These are phyloP conservation scores for Meteorus sp. DNA, from an alignment of 1,140 invertebrate genomes.

Conservation along the genomic window DNA sequence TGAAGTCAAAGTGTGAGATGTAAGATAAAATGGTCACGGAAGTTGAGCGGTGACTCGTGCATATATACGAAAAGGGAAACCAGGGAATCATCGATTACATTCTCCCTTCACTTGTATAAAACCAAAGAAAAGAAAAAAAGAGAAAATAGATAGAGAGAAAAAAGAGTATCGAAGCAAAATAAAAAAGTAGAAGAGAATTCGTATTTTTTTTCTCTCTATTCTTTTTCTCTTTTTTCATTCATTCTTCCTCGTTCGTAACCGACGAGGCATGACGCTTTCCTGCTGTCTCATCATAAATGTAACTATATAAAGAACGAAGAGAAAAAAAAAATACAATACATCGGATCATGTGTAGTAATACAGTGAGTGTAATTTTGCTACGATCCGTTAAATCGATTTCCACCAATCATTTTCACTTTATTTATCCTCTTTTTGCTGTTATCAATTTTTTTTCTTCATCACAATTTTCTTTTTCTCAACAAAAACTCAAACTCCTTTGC, in stretches of 20 bases:
- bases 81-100: constrained; percentile 25
- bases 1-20: not conserved
- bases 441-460: no score
- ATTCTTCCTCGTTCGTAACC: no score
- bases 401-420: constrained; percentile 23
- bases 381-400: constrained; percentile 24
- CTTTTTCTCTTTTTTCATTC: no score
- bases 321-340: constrained; percentile 27
- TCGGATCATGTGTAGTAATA: constrained; percentile 12
- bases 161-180: not conserved
- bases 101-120: constrained; percentile 11
- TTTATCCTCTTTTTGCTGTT: not conserved
- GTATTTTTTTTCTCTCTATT: constrained; percentile 26
- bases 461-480: no score
- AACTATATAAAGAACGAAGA: constrained; percentile 19
- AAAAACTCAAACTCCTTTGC: no score
- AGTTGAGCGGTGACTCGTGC: constrained; percentile 20
- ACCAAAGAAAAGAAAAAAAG: not conserved
- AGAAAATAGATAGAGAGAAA: constrained; percentile 13
- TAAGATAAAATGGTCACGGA: constrained; percentile 19
- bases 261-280: constrained; percentile 33
- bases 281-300: constrained; percentile 33
- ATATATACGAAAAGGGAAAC: constrained; percentile 9
- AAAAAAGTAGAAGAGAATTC: constrained; percentile 16
- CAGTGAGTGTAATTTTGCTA: constrained; percentile 8